Percentiles rank a stretch among this genome's conserved stretches.
These are phyloP conservation scores for Lasioglossum morio DNA, from an alignment of 2,888 invertebrate genomes.

Conservation along the genomic window DNA sequence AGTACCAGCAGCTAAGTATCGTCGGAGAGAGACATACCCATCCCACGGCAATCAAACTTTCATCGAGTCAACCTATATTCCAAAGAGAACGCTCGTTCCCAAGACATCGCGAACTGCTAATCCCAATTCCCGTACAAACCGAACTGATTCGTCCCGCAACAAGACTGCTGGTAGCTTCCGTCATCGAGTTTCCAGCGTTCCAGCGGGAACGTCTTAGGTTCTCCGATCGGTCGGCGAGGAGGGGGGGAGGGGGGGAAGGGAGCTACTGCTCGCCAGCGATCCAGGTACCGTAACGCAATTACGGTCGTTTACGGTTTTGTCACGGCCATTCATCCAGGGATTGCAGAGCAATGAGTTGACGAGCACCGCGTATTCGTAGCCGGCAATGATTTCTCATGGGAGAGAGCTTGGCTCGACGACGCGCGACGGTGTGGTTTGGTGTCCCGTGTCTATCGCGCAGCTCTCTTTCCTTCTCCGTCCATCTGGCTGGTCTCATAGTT, in stretches of 20 bases:
- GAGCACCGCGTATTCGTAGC: conserved; percentile 65
- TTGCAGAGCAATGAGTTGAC: conserved; percentile 69
- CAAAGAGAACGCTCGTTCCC: conserved; percentile 3
- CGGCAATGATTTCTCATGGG: conserved; percentile 73
- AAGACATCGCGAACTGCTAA: not conserved
- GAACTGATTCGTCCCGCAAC: conserved; percentile 10
- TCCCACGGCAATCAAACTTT: conserved; percentile 9
- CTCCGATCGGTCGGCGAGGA: not conserved
- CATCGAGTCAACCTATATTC: not conserved
- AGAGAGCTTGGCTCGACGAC: conserved; percentile 52
- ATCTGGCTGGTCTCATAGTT: conserved; percentile 26
- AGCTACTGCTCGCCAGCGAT: conserved; percentile 10
- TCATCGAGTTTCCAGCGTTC: conserved; percentile 1
- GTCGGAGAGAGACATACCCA: not conserved
- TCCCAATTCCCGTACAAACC: not conserved
- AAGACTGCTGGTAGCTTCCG: not conserved
- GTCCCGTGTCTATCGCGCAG: conserved; percentile 3
- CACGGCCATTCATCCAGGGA: conserved; percentile 73
- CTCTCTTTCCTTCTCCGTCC: conserved; percentile 25
- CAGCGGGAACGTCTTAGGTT: conserved; percentile 23
- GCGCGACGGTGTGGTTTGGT: conserved; percentile 17
- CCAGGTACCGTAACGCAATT: conserved; percentile 63
- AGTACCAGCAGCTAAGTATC: not conserved
- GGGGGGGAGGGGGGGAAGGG: too few species aligned
- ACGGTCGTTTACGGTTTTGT: conserved; percentile 74